phyloP scores from a whole-genome alignment of 2,888 invertebrate species.

The Heliconius sara region DNA sequence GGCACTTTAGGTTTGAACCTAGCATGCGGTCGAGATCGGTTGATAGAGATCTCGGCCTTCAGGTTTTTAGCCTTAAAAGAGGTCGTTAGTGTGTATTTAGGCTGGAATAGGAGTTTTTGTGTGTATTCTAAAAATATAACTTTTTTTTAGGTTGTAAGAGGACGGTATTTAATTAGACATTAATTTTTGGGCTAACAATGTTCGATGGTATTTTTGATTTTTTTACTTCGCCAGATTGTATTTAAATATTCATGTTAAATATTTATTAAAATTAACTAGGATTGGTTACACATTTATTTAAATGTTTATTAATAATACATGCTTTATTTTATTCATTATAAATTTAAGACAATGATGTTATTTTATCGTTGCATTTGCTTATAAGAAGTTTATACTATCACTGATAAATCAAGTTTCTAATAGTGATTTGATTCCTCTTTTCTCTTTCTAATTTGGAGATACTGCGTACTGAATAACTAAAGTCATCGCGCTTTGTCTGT shows the following conservation, averaged over 20 bases:
- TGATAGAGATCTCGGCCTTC: constrained; percentile 29
- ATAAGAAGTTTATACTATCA: no score
- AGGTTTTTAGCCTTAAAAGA: constrained; percentile 27
- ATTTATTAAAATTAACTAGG: not conserved
- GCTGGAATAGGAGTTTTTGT: constrained; percentile 20
- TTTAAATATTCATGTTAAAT: not conserved
- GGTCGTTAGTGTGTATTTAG: constrained; percentile 20
- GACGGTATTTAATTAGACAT: constrained; percentile 7
- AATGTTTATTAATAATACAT: no score
- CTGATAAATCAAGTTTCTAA: no score
- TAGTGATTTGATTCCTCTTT: no score
- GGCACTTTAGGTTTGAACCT: constrained; percentile 30
- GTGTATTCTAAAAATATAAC: not conserved
- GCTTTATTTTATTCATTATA: no score
- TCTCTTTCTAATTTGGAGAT: no score
- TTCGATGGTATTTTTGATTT: not conserved
- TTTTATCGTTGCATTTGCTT: no score
- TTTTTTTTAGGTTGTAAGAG: not conserved
- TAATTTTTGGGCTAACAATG: not conserved
- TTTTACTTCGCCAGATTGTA: no score
- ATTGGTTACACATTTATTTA: no score
- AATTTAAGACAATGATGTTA: no score
- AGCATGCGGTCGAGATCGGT: constrained; percentile 30
- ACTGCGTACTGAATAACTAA: no score
- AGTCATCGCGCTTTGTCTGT: no score